Conservation (phyloP, 2,113 vertebrate species). For the Notiomystis cincta region DNA sequence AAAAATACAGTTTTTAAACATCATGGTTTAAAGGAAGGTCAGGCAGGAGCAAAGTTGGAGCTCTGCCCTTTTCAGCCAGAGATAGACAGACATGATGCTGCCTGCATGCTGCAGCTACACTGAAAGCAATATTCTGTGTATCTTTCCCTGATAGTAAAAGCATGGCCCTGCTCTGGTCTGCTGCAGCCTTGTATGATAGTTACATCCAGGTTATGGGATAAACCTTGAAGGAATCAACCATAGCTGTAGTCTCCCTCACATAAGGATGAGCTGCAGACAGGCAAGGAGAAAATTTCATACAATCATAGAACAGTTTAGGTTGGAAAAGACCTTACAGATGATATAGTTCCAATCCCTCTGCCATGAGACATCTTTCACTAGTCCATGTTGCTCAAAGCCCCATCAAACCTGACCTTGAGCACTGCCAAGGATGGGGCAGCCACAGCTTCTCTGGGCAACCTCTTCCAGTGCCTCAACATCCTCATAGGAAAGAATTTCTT, state of each 20-base stretch:
- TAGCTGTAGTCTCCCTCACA: not conserved
- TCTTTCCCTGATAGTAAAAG: not conserved
- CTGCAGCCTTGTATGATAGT: accelerated
- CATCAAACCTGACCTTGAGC: not conserved
- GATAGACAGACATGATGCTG: not conserved
- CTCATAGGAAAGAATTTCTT: not conserved
- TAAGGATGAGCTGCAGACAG: not conserved
- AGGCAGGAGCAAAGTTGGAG: not conserved
- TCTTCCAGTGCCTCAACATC: not conserved
- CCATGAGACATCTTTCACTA: not conserved
- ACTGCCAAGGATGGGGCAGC: not conserved
- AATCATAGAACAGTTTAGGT: not conserved
- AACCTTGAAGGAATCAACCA: not conserved
- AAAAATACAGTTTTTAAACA: not conserved
- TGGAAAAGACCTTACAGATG: not conserved
- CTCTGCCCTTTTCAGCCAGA: not conserved
- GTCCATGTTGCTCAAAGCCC: not conserved
- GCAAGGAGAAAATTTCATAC: not conserved
- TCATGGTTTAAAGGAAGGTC: not conserved
- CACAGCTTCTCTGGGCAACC: not conserved
- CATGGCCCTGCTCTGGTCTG: not conserved
- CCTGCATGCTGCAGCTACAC: not conserved
- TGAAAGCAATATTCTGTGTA: too few relatives aligned
- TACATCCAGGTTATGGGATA: not conserved
- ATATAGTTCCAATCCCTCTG: not conserved